phyloP scores from a whole-genome alignment of 2,113 vertebrate genomes.

The Picathartes gymnocephalus region DNA sequence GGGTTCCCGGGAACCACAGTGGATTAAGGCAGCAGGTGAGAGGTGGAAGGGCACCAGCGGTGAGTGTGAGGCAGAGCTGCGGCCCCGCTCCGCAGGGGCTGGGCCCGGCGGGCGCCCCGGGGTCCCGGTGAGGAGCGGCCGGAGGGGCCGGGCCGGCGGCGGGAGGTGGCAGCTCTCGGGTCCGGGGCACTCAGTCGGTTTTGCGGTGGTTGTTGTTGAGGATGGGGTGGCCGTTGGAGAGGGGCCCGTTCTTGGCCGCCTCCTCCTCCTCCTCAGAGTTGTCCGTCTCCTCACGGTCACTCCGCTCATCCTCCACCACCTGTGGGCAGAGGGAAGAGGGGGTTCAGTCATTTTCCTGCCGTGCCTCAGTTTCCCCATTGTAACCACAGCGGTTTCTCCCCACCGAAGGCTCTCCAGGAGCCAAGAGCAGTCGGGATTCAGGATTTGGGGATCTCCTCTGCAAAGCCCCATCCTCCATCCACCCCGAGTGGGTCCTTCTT shows the following conservation, averaged over 20 bases:
- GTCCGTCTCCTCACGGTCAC: slow-evolving; percentile 91
- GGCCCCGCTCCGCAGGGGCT: neutral
- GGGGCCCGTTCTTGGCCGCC: slow-evolving; percentile 75
- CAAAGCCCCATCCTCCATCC: neutral
- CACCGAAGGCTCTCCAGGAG: rapidly evolving
- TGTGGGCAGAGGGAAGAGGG: neutral
- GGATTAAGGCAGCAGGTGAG: slow-evolving; percentile 50
- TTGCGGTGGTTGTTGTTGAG: slow-evolving; percentile 90
- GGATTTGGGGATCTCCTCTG: neutral
- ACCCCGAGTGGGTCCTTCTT: rapidly evolving
- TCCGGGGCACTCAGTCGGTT: slow-evolving; percentile 63
- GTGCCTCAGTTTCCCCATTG: neutral
- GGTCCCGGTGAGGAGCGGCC: neutral
- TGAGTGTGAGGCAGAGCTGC: neutral
- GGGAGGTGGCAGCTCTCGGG: neutral
- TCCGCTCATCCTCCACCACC: slow-evolving; percentile 87
- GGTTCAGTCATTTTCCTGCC: rapidly evolving
- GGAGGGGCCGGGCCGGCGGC: neutral
- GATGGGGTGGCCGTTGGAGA: slow-evolving; percentile 81
- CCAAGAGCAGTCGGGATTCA: rapidly evolving
- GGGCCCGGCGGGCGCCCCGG: neutral
- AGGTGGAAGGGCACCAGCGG: neutral
- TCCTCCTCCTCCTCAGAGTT: slow-evolving; percentile 80
- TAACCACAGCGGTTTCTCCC: rapidly evolving
- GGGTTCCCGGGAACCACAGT: neutral